phyloP scores from a whole-genome alignment of 2,797 vertebrate species.

The Enteromius treurensis region DNA sequence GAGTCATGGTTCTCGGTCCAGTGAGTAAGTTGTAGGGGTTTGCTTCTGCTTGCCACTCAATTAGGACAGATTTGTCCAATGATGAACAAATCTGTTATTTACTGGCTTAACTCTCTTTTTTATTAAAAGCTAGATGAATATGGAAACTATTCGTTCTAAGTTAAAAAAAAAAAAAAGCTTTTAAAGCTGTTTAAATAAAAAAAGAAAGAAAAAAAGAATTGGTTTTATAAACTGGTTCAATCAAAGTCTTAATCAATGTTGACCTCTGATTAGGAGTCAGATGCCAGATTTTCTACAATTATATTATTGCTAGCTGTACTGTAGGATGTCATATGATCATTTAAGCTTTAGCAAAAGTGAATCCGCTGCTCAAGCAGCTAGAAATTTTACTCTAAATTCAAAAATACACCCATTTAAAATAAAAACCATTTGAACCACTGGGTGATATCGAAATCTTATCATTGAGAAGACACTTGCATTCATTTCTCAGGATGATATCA shows the following conservation, averaged over 20 bases:
- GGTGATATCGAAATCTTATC: slow-evolving; percentile 19
- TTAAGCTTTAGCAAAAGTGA: slow-evolving; percentile 1
- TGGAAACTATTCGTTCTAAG: background rate
- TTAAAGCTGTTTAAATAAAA: background rate
- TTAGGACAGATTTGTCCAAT: background rate
- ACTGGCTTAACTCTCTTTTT: background rate
- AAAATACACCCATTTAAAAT: slow-evolving; percentile 13
- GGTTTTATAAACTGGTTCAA: background rate
- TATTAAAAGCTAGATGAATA: background rate
- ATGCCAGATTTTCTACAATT: background rate
- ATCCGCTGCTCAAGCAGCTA: background rate
- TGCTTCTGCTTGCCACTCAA: background rate
- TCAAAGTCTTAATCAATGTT: background rate
- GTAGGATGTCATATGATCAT: background rate
- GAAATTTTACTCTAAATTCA: background rate
- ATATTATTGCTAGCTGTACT: background rate
- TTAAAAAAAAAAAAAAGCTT: background rate
- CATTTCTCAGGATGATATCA: slow-evolving; percentile 45
- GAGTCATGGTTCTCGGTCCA: background rate
- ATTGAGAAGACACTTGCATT: slow-evolving; percentile 38
- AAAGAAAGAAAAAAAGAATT: background rate
- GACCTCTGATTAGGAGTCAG: background rate
- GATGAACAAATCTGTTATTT: background rate
- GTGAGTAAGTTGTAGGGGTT: background rate
- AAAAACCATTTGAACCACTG: slow-evolving; percentile 22